Conservation (phyloP, 2,888 invertebrate species). For the Epistrophella euchroma region DNA sequence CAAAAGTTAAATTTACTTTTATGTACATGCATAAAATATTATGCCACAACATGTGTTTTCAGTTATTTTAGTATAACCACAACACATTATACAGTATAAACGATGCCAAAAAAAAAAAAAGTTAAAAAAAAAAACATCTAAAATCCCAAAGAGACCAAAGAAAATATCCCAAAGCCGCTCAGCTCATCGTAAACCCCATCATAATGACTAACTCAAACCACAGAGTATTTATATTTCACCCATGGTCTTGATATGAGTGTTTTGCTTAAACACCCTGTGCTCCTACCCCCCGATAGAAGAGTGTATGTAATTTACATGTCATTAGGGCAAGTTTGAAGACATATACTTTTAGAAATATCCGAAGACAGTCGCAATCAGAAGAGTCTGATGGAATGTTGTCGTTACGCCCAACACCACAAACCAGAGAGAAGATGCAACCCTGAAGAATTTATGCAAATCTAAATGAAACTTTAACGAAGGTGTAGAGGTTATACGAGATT, state of each 20-base stretch:
- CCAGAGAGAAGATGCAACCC: neutral
- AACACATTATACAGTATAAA: slow-evolving; percentile 34
- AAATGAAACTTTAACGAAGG: slow-evolving; percentile 19
- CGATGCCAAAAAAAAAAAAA: slow-evolving; percentile 31
- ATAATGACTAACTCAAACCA: slow-evolving; percentile 58
- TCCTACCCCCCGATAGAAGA: neutral
- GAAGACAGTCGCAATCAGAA: slow-evolving; percentile 55
- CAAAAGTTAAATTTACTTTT: slow-evolving; percentile 1
- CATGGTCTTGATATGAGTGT: slow-evolving; percentile 17
- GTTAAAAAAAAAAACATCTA: slow-evolving; percentile 7
- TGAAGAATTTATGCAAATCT: slow-evolving; percentile 46
- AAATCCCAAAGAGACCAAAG: slow-evolving; percentile 24
- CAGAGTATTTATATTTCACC: slow-evolving; percentile 33
- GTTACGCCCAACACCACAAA: slow-evolving; percentile 8
- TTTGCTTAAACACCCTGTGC: neutral
- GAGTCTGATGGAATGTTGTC: slow-evolving; percentile 58
- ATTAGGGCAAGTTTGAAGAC: slow-evolving; percentile 59
- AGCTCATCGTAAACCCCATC: slow-evolving; percentile 49
- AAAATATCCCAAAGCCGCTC: slow-evolving; percentile 42
- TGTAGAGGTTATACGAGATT: neutral
- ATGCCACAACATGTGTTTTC: slow-evolving; percentile 69
- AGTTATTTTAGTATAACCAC: slow-evolving; percentile 67
- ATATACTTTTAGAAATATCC: slow-evolving; percentile 19
- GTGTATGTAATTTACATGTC: slow-evolving; percentile 65
- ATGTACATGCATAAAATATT: slow-evolving; percentile 40